Base-by-base conservation (phyloP, 2,113 vertebrate genomes). In the Oreochromis tanganicae region DNA sequence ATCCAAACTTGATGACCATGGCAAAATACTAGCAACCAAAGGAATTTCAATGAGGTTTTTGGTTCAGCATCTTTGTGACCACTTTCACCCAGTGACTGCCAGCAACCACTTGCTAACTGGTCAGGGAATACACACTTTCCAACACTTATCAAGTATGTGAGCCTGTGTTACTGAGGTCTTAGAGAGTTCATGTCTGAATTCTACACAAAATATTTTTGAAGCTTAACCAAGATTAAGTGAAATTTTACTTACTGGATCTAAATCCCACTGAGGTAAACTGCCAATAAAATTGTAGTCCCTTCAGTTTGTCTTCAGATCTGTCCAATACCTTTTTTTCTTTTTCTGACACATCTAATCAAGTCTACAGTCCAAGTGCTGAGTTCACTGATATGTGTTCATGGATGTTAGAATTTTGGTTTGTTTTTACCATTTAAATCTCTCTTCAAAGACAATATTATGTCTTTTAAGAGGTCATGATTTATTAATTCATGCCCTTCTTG, bases 271-370 rank as follows among this genome's bases (percentile, higher is more conserved):
- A 66, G 32, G 32, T 36, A 0, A 63, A n/a, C 32, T 63, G 59
- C 0, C 17, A 34, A 7, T n/a, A 0, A 63, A 63, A 63, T n/a
- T 36, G 9, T 0, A 63, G 29, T 1, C 5, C 32, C 0, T 63
- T 0, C 9, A 34, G 32, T 36, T 12, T 66, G 17, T 38, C 61
- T 66, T 38, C 61, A 38, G 32, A 12, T 66, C 0, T 38, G 61
- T 66, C 61, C 57, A 34, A 0, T 34, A 61, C 9, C 9, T 6
- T n/a, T 13, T 12, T 66, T 13, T 36, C n/a, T 71, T 71, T 71
- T 43, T 21, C 61, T 68, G 1, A 13, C 34, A 68, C 19, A 13
- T 21, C 61, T 38, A 66, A 66, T 68, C 34, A 68, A 3, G 4
- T 38, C 34, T 68, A 13, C 63, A 68, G 63, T 38, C 63, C 10